A percentile compares a stretch with the other conserved stretches of the same genome.
Conservation (phyloP, 1,140 invertebrate genomes). For the Aphidius gifuensis region DNA sequence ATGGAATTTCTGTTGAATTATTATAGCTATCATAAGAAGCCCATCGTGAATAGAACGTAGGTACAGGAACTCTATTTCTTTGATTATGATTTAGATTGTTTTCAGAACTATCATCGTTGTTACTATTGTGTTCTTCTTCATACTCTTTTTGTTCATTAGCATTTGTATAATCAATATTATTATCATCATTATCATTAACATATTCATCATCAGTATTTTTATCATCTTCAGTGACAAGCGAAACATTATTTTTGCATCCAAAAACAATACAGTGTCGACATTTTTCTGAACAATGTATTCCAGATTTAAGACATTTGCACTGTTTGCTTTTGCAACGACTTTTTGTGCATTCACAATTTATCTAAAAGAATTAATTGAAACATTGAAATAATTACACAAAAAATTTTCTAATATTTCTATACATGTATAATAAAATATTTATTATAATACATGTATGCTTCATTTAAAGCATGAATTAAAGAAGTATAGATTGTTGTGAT, state of each 20-base stretch:
- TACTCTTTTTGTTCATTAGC: no score
- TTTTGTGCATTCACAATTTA: constrained; percentile 8
- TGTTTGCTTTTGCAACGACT: neutral
- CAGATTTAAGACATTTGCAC: neutral
- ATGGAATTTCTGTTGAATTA: no score
- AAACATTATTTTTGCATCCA: no score
- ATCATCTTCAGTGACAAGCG: neutral
- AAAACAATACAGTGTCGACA: constrained; percentile 1
- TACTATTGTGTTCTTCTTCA: no score
- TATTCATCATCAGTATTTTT: neutral
- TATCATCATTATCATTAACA: neutral
- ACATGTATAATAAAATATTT: no score
- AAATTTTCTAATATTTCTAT: neutral
- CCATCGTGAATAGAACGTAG: no score
- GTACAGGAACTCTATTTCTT: no score
- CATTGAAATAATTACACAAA: neutral
- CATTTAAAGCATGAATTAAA: constrained; percentile 18
- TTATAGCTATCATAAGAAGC: no score
- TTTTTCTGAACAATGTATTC: neutral
- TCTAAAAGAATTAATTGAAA: constrained; percentile 3
- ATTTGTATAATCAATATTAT: no score
- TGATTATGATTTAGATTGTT: no score
- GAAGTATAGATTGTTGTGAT: constrained; percentile 25
- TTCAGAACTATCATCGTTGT: no score
- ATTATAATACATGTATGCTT: no score